Evolutionary conservation across 2,888 invertebrate genomes (phyloP).

Genomic region (Exephanes ischioxanthus): DNA sequence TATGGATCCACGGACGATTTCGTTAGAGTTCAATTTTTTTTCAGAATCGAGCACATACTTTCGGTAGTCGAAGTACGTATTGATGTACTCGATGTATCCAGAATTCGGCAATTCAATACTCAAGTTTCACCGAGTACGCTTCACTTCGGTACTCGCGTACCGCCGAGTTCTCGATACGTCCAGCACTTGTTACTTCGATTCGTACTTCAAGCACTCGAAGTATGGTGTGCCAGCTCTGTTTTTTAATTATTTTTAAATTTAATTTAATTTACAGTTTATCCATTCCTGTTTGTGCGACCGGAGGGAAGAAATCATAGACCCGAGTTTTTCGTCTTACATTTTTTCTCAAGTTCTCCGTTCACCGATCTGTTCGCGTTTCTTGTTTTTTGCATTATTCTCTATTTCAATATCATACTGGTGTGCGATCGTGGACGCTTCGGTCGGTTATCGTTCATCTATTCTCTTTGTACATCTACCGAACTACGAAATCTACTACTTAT

Average conservation of each 20-base stretch:
- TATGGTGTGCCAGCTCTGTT: not conserved
- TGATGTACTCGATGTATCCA: too few species aligned
- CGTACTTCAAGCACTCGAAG: too few species aligned
- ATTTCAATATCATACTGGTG: not conserved
- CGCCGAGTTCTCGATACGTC: too few species aligned
- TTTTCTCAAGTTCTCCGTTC: not conserved
- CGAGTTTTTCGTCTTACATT: not conserved
- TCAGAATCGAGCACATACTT: not conserved
- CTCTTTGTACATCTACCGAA: conserved; percentile 70
- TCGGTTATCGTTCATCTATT: conserved; percentile 14
- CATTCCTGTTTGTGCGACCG: conserved; percentile 38
- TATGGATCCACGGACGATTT: conserved; percentile 49
- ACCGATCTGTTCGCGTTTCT: conserved; percentile 18
- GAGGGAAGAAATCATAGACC: conserved; percentile 13
- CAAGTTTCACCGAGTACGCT: too few species aligned
- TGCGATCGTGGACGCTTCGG: not conserved
- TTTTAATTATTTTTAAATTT: conserved; percentile 1
- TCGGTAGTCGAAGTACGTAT: too few species aligned
- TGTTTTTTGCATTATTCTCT: not conserved
- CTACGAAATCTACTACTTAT: conserved; percentile 71
- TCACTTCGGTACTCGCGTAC: too few species aligned
- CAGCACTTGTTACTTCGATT: too few species aligned
- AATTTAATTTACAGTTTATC: conserved; percentile 41
- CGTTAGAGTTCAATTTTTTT: conserved; percentile 20
- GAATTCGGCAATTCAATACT: too few species aligned